A percentile compares a stretch with the other conserved stretches of the same genome.
phyloP scores from a whole-genome alignment of 2,888 invertebrate species.

The Cryptophagus acutangulus region DNA sequence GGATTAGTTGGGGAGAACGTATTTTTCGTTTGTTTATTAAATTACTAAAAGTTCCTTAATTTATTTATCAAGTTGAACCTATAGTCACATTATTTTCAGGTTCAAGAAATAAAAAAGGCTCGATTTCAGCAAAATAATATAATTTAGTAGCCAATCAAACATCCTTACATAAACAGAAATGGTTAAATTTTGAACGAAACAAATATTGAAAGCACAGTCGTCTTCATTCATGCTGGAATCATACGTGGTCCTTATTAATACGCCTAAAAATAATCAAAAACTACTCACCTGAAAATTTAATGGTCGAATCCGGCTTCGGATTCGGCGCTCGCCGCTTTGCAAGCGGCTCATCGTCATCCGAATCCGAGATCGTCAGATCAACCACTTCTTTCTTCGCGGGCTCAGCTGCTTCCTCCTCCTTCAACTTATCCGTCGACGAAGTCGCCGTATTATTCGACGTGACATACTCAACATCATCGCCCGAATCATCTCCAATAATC shows the following conservation, averaged over 20 bases:
- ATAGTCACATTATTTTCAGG: too few relatives aligned
- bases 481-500: constrained; percentile 64
- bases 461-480: constrained; percentile 57
- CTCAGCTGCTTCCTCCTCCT: constrained; percentile 24
- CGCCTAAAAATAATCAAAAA: constrained; percentile 15
- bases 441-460: constrained; percentile 32
- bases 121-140: too few relatives aligned
- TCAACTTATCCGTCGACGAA: constrained; percentile 32
- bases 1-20: too few relatives aligned
- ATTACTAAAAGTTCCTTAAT: too few relatives aligned
- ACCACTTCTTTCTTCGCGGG: constrained; percentile 52
- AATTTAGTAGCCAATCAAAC: too few relatives aligned
- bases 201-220: too few relatives aligned
- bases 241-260: background rate
- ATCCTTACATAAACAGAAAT: too few relatives aligned
- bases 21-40: too few relatives aligned
- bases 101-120: too few relatives aligned
- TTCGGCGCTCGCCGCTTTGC: constrained; percentile 54
- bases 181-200: too few relatives aligned
- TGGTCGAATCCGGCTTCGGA: constrained; percentile 40
- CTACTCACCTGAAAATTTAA: constrained; percentile 43
- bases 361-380: constrained; percentile 70
- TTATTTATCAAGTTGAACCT: too few relatives aligned
- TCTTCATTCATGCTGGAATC: too few relatives aligned
- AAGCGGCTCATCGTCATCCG: constrained; percentile 63